Percentiles rank a stretch among this genome's conserved stretches.
Evolutionary conservation across 2,113 vertebrate species (phyloP).

Genomic region (Monopterus albus): DNA sequence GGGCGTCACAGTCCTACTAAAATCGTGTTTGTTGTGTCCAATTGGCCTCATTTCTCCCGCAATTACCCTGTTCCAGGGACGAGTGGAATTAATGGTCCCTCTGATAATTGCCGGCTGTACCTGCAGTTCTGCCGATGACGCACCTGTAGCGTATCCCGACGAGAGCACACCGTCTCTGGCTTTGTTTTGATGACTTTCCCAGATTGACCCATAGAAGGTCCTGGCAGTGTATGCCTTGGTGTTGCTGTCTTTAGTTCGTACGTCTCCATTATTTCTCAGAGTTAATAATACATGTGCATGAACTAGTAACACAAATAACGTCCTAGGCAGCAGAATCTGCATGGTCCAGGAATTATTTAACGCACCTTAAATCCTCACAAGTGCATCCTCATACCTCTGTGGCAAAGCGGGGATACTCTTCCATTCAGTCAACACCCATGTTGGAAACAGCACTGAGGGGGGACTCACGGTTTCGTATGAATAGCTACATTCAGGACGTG

Average conservation of each 20-base stretch:
- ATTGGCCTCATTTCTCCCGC: slow-evolving; percentile 45
- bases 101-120: slow-evolving; percentile 35
- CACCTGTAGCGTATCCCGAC: slow-evolving; percentile 77
- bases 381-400: slow-evolving; percentile 53
- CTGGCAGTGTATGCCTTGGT: slow-evolving; percentile 31
- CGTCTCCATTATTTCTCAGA: slow-evolving; percentile 53
- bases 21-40: slow-evolving; percentile 63
- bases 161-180: slow-evolving; percentile 55
- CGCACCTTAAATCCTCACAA: slow-evolving; percentile 53
- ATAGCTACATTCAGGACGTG: background rate
- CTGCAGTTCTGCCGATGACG: slow-evolving; percentile 50
- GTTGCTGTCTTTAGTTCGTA: slow-evolving; percentile 47
- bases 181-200: slow-evolving; percentile 59
- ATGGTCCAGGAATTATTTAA: slow-evolving; percentile 71
- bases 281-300: slow-evolving; percentile 63
- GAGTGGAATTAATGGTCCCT: slow-evolving; percentile 62
- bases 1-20: slow-evolving; percentile 62
- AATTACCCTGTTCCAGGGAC: slow-evolving; percentile 46
- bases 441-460: slow-evolving; percentile 1
- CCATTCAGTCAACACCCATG: slow-evolving; percentile 74
- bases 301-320: slow-evolving; percentile 69
- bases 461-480: background rate
- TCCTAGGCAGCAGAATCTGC: slow-evolving; percentile 72
- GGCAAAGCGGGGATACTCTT: slow-evolving; percentile 23
- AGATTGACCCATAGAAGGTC: slow-evolving; percentile 55